Evolutionary conservation across 2,888 invertebrate genomes (phyloP), one percentile per base, ranked within the genome.

Genomic region (Amphipyra tragopoginis): DNA sequence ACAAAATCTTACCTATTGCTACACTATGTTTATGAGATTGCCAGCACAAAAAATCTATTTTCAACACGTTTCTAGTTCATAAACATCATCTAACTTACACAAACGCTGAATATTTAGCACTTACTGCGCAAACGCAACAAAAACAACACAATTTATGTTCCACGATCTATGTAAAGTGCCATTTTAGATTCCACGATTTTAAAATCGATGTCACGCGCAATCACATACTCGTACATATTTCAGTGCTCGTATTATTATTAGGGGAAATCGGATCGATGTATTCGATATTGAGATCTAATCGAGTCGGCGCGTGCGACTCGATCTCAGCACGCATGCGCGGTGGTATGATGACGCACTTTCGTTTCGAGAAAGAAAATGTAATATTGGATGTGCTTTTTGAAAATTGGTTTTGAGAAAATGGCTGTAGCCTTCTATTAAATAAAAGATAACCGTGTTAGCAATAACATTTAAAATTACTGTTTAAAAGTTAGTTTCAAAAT

Each of bases 321-420:
- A 61, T 48, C 51, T 36, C 62, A 72, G 55, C 77, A 75, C 76
- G 78, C 76, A 68, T 68, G 72, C 68, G 60, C 59, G 50, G 58
- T 62, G 69, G 68, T 73, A 74, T 77, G 62, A 79, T 79, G 71
- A 71, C 72, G 75, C 76, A 80, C 83, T 83, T 83, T 83, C 79
- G 63, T 72, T 71, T 75, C 51, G 44, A 64, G 55, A 66, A 75
- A 56, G n/a, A n/a, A 56, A 61, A 48, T 15, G 21, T 44, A 15
- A 29, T 53, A 74, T 49, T 38, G 14, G 38, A 53, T 44, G 48
- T 60, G 55, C 43, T 44, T 75, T 69, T 71, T 54, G 45, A 61
- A 69, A 69, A 71, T 75, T 58, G 68, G 40, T 6, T 55, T 1
- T 8, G 8, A 13, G 40, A n/a, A 66, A 57, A 56, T 66, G 14